Evolutionary conservation across 2,113 vertebrate species (phyloP).

Genomic region (Bubalus kerabau): DNA sequence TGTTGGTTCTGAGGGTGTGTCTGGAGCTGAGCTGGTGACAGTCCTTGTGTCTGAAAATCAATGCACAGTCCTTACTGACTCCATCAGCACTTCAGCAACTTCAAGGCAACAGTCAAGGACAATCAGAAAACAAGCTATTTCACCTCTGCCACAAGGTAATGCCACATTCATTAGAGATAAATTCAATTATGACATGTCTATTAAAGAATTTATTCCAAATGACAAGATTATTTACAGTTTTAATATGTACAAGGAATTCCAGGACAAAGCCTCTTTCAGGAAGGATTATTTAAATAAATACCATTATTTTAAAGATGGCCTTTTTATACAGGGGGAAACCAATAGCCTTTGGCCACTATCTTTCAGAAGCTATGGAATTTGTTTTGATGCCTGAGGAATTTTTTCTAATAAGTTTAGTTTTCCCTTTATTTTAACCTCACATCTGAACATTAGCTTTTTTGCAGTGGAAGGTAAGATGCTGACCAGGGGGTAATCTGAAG

Average conservation of each 20-base stretch:
- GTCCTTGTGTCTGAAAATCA: slow-evolving; percentile 79
- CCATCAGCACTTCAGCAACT: not conserved
- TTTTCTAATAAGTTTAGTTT: not conserved
- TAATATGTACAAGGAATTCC: slow-evolving; percentile 21
- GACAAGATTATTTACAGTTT: slow-evolving; percentile 53
- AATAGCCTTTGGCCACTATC: not conserved
- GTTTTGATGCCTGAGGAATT: not conserved
- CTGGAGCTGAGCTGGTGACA: slow-evolving; percentile 58
- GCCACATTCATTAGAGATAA: slow-evolving; percentile 68
- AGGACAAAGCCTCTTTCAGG: not conserved
- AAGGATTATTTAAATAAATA: not conserved
- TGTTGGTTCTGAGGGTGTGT: slow-evolving; percentile 31
- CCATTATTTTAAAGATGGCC: not conserved
- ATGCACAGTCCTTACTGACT: slow-evolving; percentile 68
- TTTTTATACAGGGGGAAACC: not conserved
- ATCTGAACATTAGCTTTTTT: not conserved
- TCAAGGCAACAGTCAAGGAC: slow-evolving; percentile 57
- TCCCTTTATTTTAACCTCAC: not conserved
- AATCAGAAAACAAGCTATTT: slow-evolving; percentile 54
- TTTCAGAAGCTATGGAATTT: not conserved
- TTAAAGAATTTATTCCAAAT: slow-evolving; percentile 60
- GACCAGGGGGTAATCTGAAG: not conserved
- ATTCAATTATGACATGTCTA: slow-evolving; percentile 59
- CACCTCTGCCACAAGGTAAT: slow-evolving; percentile 50
- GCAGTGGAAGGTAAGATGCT: not conserved